These are phyloP conservation scores for Serilophus lunatus DNA, from an alignment of 2,113 vertebrate species.

Conservation along the genomic window DNA sequence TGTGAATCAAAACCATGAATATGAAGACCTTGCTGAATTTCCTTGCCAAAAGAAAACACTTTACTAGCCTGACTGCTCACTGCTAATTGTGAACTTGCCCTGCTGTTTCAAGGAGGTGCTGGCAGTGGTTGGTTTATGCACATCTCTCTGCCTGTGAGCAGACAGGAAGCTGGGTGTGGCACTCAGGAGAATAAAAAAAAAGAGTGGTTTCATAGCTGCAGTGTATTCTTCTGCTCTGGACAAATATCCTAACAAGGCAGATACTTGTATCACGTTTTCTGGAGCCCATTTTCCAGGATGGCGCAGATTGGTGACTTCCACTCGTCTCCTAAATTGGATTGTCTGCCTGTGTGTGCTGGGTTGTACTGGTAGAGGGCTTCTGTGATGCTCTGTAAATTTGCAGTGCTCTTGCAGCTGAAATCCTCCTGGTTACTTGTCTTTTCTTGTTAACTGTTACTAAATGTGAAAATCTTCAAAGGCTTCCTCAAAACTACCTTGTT, in stretches of 20 bases:
- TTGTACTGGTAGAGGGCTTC: not conserved
- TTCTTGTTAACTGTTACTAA: not conserved
- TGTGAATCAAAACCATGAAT: not conserved
- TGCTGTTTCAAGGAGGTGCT: not conserved
- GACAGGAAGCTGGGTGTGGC: slow-evolving; percentile 27
- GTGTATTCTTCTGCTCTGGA: not conserved
- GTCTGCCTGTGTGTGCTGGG: accelerated
- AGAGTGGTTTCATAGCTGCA: not conserved
- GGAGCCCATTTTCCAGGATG: not conserved
- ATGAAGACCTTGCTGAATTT: not conserved
- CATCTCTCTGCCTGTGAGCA: not conserved
- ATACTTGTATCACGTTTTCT: not conserved
- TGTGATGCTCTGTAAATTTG: accelerated
- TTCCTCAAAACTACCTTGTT: not conserved
- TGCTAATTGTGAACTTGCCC: not conserved
- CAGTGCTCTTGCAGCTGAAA: not conserved
- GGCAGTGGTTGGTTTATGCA: not conserved
- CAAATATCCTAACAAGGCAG: not conserved
- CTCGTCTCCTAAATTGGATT: not conserved
- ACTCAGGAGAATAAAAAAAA: not conserved
- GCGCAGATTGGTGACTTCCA: not conserved
- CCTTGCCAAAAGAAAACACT: not conserved
- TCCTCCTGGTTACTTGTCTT: not conserved
- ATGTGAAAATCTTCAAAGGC: not conserved
- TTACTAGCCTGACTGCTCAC: not conserved